These are phyloP conservation scores for Isoperla grammatica DNA, from an alignment of 2,888 invertebrate species.

Conservation along the genomic window DNA sequence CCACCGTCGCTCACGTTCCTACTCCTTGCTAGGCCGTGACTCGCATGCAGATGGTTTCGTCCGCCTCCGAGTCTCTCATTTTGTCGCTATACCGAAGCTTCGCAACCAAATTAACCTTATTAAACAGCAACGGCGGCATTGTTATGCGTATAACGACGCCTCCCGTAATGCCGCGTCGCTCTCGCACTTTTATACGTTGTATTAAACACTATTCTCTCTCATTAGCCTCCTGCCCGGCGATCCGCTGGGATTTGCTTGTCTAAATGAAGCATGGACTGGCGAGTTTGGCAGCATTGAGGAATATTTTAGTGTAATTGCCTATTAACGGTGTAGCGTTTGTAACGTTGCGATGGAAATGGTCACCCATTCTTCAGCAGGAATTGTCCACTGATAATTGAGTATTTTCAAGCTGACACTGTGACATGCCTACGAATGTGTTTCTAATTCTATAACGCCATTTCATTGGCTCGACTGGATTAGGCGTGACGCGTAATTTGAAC, in stretches of 20 bases:
- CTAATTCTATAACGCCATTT: constrained; percentile 1
- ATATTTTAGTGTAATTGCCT: constrained; percentile 17
- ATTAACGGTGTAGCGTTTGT: constrained; percentile 7
- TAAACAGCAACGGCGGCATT: constrained; percentile 21
- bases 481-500: constrained; percentile 16
- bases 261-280: neutral
- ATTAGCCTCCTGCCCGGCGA: neutral
- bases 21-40: too few relatives aligned
- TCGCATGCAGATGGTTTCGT: constrained; percentile 12
- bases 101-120: constrained; percentile 25
- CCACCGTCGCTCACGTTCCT: neutral
- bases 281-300: constrained; percentile 4
- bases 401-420: neutral
- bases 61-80: neutral
- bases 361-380: constrained; percentile 1
- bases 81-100: neutral
- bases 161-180: constrained; percentile 21
- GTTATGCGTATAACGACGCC: constrained; percentile 23
- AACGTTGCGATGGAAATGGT: constrained; percentile 2
- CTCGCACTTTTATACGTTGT: constrained; percentile 25
- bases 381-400: neutral
- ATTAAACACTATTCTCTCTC: constrained; percentile 12
- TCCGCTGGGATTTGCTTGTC: constrained; percentile 15
- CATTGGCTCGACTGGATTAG: neutral
- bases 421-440: constrained; percentile 4